Conservation (phyloP, 2,888 invertebrate species). For the Drosophila nigricruria region DNA sequence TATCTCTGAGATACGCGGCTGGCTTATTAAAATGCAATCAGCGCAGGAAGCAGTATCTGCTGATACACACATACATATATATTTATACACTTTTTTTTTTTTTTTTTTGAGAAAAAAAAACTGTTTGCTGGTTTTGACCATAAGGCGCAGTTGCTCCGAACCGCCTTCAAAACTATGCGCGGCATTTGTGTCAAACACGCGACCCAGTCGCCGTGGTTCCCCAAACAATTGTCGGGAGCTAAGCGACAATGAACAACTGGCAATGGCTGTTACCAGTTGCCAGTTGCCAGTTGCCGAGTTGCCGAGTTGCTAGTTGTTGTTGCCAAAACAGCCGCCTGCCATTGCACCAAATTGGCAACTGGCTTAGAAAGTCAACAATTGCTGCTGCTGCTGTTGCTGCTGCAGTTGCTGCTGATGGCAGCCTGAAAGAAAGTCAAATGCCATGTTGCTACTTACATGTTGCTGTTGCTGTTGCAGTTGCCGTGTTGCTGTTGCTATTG, state of each 20-base stretch:
- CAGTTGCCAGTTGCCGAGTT: constrained; percentile 34
- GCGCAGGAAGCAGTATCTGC: constrained; percentile 66
- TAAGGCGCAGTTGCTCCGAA: constrained; percentile 69
- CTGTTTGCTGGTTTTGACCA: constrained; percentile 69
- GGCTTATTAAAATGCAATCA: constrained; percentile 78
- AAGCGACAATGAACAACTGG: constrained; percentile 16
- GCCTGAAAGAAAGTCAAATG: constrained; percentile 76
- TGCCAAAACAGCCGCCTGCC: constrained; percentile 62
- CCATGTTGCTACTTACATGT: constrained; percentile 63
- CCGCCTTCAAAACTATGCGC: constrained; percentile 80
- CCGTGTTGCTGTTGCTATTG: constrained; percentile 43
- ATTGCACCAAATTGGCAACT: constrained; percentile 79
- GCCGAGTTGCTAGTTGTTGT: constrained; percentile 37
- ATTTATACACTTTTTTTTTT: neutral
- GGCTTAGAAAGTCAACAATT: constrained; percentile 72
- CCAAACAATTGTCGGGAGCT: constrained; percentile 61
- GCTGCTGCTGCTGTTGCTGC: constrained; percentile 2
- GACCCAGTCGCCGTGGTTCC: constrained; percentile 68
- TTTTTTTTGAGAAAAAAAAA: too few relatives aligned
- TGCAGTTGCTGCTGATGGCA: constrained; percentile 15
- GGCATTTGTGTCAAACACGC: constrained; percentile 81
- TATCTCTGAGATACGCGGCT: constrained; percentile 53
- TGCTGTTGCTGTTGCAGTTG: constrained; percentile 44
- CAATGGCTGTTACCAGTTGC: constrained; percentile 35
- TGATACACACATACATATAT: constrained; percentile 11